Base-by-base conservation (phyloP, 1,140 invertebrate genomes). In the Manduca sexta region DNA sequence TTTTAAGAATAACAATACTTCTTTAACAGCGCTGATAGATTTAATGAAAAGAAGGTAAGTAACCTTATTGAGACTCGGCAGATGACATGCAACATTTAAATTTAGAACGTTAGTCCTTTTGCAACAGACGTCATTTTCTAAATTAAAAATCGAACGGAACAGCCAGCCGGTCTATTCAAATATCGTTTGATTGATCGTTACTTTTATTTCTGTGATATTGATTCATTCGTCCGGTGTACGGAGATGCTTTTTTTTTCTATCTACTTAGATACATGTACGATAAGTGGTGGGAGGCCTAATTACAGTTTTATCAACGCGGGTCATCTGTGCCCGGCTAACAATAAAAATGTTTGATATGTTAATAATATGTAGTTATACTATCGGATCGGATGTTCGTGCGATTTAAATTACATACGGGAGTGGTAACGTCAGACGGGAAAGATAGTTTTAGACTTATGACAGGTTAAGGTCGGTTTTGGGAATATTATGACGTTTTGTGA, bases 171-270 rank as follows among this genome's bases (percentile, higher is more conserved):
- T 56, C 63, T 72, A 74, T 78, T 80, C 67, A 72, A 74, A 72
- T 63, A 76, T 70, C 60, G 63, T 66, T 68, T 83, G 77, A 84
- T 80, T 78, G 78, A 82, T 82, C 76, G 77, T 63, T 74, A 68
- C 67, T 74, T 75, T 74, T 76, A 76, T 75, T 74, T 74, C 56
- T 62, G 54, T 38, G 65, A 76, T 77, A 76, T 73, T 66, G 77
- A 71, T 75, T 80, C 66, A 64, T 63, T 62, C 65, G 68, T 55
- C 69, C 61, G 61, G 64, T 63, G 58, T 68, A 75, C 71, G 21
- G 69, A 72, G 73, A 70, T 70, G 52, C 55, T 49, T 57, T 73
- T 74, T 70, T 57, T 57, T 71, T 70, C 65, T 64, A 69, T 71
- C 73, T 71, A 76, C 61, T 78, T 73, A 73, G 56, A 84, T 74